These are phyloP conservation scores for Propsilocerus akamusi DNA, from an alignment of 1,140 invertebrate species.

Conservation along the genomic window DNA sequence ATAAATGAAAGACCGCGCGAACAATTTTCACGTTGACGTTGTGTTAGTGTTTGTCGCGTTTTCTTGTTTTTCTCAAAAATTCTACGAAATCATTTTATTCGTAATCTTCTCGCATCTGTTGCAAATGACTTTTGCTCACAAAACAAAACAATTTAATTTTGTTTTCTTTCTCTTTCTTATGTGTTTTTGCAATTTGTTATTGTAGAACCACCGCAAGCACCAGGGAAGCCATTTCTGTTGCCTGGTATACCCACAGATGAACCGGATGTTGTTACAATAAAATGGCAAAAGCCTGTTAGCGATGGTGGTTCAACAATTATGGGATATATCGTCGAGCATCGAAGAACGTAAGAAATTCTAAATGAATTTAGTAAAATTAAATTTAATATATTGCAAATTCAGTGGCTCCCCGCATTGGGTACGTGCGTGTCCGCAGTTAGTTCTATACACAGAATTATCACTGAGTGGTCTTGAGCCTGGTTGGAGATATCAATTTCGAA, in stretches of 20 bases:
- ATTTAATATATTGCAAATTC: background rate
- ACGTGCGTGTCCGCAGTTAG: constrained; percentile 46
- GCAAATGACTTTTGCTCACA: background rate
- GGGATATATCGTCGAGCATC: constrained; percentile 65
- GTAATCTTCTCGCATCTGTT: no score
- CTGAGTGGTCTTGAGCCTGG: constrained; percentile 64
- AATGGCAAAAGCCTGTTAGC: constrained; percentile 60
- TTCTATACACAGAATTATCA: constrained; percentile 46
- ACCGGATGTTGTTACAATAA: constrained; percentile 68
- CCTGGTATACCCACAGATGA: constrained; percentile 40
- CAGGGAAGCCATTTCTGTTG: constrained; percentile 56
- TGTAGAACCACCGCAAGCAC: constrained; percentile 52
- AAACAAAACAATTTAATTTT: background rate
- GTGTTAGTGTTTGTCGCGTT: background rate
- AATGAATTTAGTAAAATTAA: no score
- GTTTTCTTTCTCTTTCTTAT: background rate
- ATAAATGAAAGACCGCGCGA: no score
- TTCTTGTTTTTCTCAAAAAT: background rate
- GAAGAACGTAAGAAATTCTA: constrained; percentile 27
- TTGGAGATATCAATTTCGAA: constrained; percentile 75
- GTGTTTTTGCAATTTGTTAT: constrained; percentile 8
- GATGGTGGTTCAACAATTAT: constrained; percentile 81
- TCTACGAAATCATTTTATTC: background rate
- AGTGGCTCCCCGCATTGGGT: constrained; percentile 54
- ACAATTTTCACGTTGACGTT: no score